A percentile compares a stretch with the other conserved stretches of the same genome.
These are phyloP conservation scores for Campoletis raptor DNA, from an alignment of 2,888 invertebrate genomes.

Conservation along the genomic window DNA sequence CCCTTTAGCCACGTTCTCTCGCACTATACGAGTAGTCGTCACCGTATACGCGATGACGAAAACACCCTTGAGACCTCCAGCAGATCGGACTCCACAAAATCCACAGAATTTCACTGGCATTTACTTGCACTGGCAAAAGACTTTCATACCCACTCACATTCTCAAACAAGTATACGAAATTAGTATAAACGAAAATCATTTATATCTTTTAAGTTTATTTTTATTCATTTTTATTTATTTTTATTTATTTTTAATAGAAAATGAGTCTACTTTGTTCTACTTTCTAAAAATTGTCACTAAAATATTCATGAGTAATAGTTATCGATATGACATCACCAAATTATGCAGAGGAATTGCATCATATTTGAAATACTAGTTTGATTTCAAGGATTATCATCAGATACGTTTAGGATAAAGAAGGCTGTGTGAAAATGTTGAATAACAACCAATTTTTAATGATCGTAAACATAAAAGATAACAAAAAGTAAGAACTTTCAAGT, in stretches of 20 bases:
- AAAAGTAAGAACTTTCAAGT: too few species aligned
- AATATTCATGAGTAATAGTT: neutral
- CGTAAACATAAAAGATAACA: too few species aligned
- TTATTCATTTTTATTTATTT: neutral
- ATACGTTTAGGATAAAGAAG: too few species aligned
- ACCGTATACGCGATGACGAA: conserved; percentile 46
- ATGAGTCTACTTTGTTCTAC: neutral
- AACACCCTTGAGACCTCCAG: conserved; percentile 59
- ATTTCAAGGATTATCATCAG: too few species aligned
- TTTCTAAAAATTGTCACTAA: neutral
- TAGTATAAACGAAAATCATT: neutral
- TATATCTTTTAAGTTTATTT: neutral
- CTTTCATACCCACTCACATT: neutral
- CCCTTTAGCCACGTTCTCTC: conserved; percentile 23
- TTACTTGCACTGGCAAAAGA: neutral
- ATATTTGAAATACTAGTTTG: too few species aligned
- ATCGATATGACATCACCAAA: too few species aligned
- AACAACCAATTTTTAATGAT: too few species aligned
- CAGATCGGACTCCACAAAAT: conserved; percentile 35
- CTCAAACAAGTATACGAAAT: neutral
- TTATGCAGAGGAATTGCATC: too few species aligned
- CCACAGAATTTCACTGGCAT: neutral
- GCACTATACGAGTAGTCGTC: conserved; percentile 23
- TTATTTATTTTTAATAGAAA: neutral
- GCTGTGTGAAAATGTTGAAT: too few species aligned